Percentiles rank a stretch among this genome's conserved stretches.
Evolutionary conservation across 1,140 invertebrate genomes (phyloP).

Genomic region (Asbolus verrucosus): DNA sequence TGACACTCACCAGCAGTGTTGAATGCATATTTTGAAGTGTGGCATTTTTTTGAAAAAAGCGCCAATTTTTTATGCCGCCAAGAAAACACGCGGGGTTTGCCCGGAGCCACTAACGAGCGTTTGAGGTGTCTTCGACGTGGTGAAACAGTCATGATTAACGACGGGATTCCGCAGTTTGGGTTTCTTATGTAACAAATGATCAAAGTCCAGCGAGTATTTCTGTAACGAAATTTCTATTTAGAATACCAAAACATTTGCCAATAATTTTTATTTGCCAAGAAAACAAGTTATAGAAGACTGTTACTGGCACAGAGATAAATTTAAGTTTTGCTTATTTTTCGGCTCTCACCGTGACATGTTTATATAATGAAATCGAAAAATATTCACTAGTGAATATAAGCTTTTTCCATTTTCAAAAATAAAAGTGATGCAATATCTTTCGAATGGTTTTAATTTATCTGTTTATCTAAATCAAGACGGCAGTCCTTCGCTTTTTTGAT

Average conservation of each 20-base stretch:
- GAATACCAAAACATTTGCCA: background rate
- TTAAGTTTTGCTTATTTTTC: background rate
- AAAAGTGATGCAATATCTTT: too few species aligned
- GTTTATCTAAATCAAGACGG: too few species aligned
- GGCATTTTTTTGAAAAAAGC: background rate
- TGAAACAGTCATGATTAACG: background rate
- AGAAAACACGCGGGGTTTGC: background rate
- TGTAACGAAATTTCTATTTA: slow-evolving; percentile 29
- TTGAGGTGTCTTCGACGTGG: background rate
- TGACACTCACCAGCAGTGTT: background rate
- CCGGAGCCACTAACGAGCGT: background rate
- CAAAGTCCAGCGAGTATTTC: slow-evolving; percentile 34
- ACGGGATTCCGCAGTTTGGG: slow-evolving; percentile 40
- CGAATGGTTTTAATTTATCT: too few species aligned
- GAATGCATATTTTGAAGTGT: background rate
- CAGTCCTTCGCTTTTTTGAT: too few species aligned
- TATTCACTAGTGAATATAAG: too few species aligned
- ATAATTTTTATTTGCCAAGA: background rate
- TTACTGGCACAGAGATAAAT: background rate
- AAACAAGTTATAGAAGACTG: background rate
- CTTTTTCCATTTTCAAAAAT: too few species aligned
- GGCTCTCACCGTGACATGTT: too few species aligned
- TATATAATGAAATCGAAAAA: too few species aligned
- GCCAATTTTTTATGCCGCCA: background rate
- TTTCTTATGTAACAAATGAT: slow-evolving; percentile 24